Evolutionary conservation across 2,797 vertebrate genomes (phyloP).

Genomic region (Tachyglossus aculeatus): DNA sequence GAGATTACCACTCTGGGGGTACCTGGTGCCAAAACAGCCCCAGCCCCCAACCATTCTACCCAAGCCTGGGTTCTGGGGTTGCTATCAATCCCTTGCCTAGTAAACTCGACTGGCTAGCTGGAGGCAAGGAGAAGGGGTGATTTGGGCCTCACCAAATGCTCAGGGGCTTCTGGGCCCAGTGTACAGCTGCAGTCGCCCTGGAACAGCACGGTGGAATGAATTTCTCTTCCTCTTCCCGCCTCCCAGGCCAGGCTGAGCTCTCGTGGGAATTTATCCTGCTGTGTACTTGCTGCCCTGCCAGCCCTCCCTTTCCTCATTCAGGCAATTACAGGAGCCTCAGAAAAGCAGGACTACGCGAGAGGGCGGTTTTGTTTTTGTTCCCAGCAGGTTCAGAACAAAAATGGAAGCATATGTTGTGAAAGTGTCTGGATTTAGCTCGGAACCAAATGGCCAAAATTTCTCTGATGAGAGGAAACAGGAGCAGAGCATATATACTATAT

Average conservation of each 20-base stretch:
- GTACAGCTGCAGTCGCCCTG: not conserved
- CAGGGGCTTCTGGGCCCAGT: too few relatives aligned
- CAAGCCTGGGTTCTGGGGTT: too few relatives aligned
- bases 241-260: not conserved
- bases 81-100: too few relatives aligned
- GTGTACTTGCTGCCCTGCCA: not conserved
- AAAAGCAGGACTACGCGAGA: not conserved
- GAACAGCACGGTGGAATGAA: not conserved
- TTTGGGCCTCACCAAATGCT: not conserved
- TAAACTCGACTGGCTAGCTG: too few relatives aligned
- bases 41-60: too few relatives aligned
- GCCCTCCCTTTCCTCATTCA: not conserved
- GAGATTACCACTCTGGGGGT: too few relatives aligned
- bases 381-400: not conserved
- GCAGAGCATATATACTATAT: not conserved
- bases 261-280: not conserved
- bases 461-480: accelerated
- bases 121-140: too few relatives aligned
- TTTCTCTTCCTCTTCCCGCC: too few relatives aligned
- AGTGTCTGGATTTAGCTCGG: not conserved
- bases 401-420: not conserved
- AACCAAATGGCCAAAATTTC: not conserved
- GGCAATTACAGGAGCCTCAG: not conserved
- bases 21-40: too few relatives aligned
- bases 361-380: not conserved